Base-by-base conservation (phyloP, 1,140 invertebrate genomes). In the Diploscapter pachys region DNA sequence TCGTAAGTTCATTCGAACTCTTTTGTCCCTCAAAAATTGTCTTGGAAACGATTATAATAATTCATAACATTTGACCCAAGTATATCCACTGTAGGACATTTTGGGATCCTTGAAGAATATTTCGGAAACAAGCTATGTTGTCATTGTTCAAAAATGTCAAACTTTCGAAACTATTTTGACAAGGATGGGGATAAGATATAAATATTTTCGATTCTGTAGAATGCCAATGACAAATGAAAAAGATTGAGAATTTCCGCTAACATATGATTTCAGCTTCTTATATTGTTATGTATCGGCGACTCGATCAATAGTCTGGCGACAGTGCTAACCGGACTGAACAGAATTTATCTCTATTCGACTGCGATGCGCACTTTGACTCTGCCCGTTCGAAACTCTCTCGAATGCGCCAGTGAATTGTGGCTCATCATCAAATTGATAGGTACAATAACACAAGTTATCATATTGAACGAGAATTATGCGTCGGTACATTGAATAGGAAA, bases 261-360 rank as follows among this genome's bases (percentile, higher is more conserved):
- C 8, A 5, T 31, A 3, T 13, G 54, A 54, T 76, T 71, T 52
- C 75, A 76, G 75, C 50, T 76, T 6, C 70, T 74, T 4, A 74
- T 74, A 3, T 67, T 66, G 9, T 67, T 74, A 13, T 66, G 64
- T 51, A 31, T 74, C 4, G 73, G 65, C 8, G 73, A 74, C 56
- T 59, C 70, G 4, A 74, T 74, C 48, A 68, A 67, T 52, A 74
- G 73, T 52, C 54, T 69, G 66, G 66, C 65, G 0, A 69, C 63
- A 51, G 73, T 74, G 8, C 11, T 74, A 52, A 69, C 64, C n/a
- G 73, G 73, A n/a, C 49, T 74, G 4, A 74, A 74, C 54, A 11
- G 73, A 65, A 74, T 74, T 8, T 65, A 74, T 48, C 56, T 74
- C 2, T 74, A 74, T 31, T 74, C 73, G 2, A 68, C 73, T 9